Conservation (phyloP, 2,888 invertebrate genomes). For the Drosophila acutilabella region DNA sequence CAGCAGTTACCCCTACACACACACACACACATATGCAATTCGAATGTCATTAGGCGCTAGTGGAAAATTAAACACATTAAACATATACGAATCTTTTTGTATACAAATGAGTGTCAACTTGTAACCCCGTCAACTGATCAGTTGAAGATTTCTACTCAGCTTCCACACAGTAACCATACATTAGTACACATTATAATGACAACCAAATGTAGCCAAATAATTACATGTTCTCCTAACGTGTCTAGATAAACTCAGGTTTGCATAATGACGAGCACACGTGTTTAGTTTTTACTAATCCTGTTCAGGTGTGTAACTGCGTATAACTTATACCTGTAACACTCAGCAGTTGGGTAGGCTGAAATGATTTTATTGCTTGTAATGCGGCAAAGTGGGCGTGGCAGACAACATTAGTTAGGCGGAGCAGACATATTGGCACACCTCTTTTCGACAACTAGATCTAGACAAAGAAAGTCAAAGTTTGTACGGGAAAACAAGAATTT, state of each 20-base stretch:
- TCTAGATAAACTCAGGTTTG: constrained; percentile 31
- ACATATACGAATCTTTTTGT: constrained; percentile 36
- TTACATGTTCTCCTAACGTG: constrained; percentile 19
- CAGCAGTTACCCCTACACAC: constrained; percentile 12
- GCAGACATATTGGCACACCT: too few species aligned
- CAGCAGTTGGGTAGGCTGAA: not conserved
- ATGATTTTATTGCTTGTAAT: too few species aligned
- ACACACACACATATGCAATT: constrained; percentile 22
- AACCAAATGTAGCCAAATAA: constrained; percentile 34
- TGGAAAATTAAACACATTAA: constrained; percentile 52
- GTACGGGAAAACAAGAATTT: too few species aligned
- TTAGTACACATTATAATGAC: constrained; percentile 39
- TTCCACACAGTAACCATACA: not conserved
- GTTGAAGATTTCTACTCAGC: constrained; percentile 15
- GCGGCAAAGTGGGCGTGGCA: too few species aligned
- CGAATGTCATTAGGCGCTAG: constrained; percentile 37
- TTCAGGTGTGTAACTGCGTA: constrained; percentile 25
- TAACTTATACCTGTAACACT: not conserved
- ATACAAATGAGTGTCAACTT: constrained; percentile 13
- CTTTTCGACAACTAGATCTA: too few species aligned
- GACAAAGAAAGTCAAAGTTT: too few species aligned
- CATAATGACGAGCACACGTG: constrained; percentile 41
- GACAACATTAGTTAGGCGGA: too few species aligned
- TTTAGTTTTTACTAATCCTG: constrained; percentile 8
- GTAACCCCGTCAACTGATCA: constrained; percentile 16